Evolutionary conservation across 2,797 vertebrate genomes (phyloP), one percentile per base, ranked within the genome.

Genomic region (Garrulus glandarius): DNA sequence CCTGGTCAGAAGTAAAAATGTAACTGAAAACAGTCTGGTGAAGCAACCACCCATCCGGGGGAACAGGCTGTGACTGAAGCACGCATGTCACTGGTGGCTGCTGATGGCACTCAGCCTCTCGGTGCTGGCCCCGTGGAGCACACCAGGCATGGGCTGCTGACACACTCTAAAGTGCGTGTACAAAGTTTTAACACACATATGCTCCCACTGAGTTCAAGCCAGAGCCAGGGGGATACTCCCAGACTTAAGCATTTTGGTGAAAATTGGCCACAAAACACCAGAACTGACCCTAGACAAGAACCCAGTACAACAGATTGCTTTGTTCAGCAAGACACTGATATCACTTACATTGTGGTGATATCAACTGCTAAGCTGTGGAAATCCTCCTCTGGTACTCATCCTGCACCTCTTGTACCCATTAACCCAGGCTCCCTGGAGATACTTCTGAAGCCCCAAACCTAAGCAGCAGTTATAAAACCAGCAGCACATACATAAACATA

Each of bases 391-490:
- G 0, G 53, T 61, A 61, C 61, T 93, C 74, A 61, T 15, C 76
- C 84, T 57, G 60, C 57, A 81, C 84, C 92, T 93, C 85, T 74
- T 19, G 0, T 52, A 22, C 21, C 80, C 70, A 55, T 92, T 64
- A 74, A 77, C 41, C 46, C 61, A 9, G 55, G 55, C 80, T 86
- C 63, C 44, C 63, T 69, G 74, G 57, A 92, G 55, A 69, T 70
- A 20, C 69, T 84, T 56, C 65, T 43, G 77, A 69, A 88, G 85
- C 23, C 81, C 65, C 87, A 92, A n/a, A 49, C 50, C 64, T 24
- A 89, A 87, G 56, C 59, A 64, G 60, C 47, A 70, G 34, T 89
- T 80, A 78, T 14, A 81, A 93, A 96, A 92, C 82, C 89, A 72
- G 69, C 53, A 71, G 76, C 4, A 36, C 22, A 21, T 41, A 84